phyloP scores from a whole-genome alignment of 1,140 invertebrate genomes.

The Drosophila baimaii region DNA sequence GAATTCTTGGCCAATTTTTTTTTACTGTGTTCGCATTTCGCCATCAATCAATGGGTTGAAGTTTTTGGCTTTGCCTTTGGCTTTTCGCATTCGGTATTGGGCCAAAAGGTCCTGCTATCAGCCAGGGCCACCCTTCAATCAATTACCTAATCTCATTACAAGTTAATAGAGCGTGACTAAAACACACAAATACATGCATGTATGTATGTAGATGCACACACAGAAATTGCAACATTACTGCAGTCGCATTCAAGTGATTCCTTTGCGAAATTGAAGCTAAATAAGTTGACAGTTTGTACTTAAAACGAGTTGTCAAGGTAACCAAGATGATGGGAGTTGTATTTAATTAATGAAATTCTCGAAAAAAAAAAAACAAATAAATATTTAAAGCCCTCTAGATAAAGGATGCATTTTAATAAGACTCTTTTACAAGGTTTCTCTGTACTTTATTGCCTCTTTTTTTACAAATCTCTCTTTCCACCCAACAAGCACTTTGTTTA shows the following conservation, averaged over 20 bases:
- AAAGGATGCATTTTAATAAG: too few species aligned
- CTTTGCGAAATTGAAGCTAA: slow-evolving; percentile 10
- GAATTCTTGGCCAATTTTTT: too few species aligned
- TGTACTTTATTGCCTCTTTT: background rate
- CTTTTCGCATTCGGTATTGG: slow-evolving; percentile 46
- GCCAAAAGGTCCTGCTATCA: slow-evolving; percentile 40
- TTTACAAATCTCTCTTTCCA: background rate
- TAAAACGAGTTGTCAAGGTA: background rate
- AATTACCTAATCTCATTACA: slow-evolving; percentile 82
- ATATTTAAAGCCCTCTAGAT: too few species aligned
- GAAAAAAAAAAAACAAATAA: too few species aligned
- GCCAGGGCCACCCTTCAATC: slow-evolving; percentile 61
- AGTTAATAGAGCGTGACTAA: slow-evolving; percentile 74
- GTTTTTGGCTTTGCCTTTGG: slow-evolving; percentile 36
- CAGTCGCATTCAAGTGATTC: slow-evolving; percentile 23
- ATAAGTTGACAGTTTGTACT: slow-evolving; percentile 11
- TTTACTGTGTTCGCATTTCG: slow-evolving; percentile 14
- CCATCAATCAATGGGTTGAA: slow-evolving; percentile 66
- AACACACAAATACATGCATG: slow-evolving; percentile 10
- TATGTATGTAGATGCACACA: slow-evolving; percentile 8
- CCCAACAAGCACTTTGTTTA: too few species aligned
- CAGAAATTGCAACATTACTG: slow-evolving; percentile 28
- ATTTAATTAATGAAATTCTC: too few species aligned
- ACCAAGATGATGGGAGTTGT: background rate
- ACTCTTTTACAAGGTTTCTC: too few species aligned